Evolutionary conservation across 1,140 invertebrate genomes (phyloP), one percentile per base, ranked within the genome.

Genomic region (Agrypnia vestita): DNA sequence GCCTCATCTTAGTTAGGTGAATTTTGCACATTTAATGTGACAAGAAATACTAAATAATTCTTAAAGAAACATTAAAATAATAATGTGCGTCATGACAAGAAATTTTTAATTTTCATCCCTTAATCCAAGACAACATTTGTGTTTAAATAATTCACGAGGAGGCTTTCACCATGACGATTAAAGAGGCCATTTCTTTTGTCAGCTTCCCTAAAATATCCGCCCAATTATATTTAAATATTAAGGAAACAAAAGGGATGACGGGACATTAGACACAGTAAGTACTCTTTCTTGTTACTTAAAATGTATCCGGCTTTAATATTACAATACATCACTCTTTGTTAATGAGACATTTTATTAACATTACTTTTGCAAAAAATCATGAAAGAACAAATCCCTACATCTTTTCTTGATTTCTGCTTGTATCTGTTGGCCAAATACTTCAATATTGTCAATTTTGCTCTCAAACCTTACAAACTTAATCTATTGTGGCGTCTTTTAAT

Each of bases 1-100:
- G 25, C 17, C 25, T 6, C 12, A 35, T 35, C 25, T 35, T 62
- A 15, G 43, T n/a, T 44, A 7, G 25, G n/a, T 13, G 15, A 67
- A 67, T 67, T 67, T 67, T 51, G 4, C 43, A 44, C 62, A 67
- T 67, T 67, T 15, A 67, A 67, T 46, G 62, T 67, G 62, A 44
- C 62, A 67, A 67, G n/a, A 67, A 67, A 67, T 67, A n/a, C 25
- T 67, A 67, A 67, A 47, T 67, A 67, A 67, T 67, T 47, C 43
- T 9, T 11, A 1, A 43, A 17, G n/a, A 19, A 19, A 67, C 62
- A 67, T 67, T 46, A 67, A 67, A 67, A 67, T 44, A 67, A 67
- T 67, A 47, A 47, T 19, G 35, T 13, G 17, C 21, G 9, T 43
- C 17, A 62, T 67, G 62, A 67, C 62, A 35, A 21, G 59, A 62